A percentile compares a stretch with the other conserved stretches of the same genome.
These are phyloP conservation scores for Oryzias celebensis DNA, from an alignment of 2,113 vertebrate genomes.

Conservation along the genomic window DNA sequence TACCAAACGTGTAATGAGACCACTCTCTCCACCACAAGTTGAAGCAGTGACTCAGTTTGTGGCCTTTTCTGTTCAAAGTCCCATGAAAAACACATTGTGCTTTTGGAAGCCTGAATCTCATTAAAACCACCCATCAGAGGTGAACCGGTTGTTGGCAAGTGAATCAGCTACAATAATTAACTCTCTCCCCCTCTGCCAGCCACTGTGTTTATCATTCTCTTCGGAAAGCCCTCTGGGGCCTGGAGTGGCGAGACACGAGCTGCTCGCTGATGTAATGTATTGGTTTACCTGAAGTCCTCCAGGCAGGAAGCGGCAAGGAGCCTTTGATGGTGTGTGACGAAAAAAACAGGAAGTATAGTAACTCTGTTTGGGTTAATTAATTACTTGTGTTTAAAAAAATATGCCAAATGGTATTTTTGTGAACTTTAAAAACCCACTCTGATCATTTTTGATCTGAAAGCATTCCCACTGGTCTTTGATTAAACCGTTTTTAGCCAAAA, in stretches of 20 bases:
- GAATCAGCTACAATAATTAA: constrained; percentile 69
- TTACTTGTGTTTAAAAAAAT: constrained; percentile 31
- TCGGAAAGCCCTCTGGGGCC: constrained; percentile 42
- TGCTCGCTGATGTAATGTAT: constrained; percentile 67
- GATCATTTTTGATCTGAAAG: not conserved
- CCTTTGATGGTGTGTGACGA: constrained; percentile 63
- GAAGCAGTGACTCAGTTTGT: constrained; percentile 44
- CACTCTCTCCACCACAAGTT: constrained; percentile 41
- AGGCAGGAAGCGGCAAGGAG: constrained; percentile 68
- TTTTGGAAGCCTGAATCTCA: constrained; percentile 61
- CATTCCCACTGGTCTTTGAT: no score
- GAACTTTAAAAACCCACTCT: not conserved
- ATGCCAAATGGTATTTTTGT: not conserved
- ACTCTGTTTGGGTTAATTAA: constrained; percentile 49
- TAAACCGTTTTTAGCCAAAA: no score
- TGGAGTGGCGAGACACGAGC: constrained; percentile 46
- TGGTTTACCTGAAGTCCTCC: constrained; percentile 69
- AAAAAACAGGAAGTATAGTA: constrained; percentile 73
- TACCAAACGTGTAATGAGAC: constrained; percentile 57
- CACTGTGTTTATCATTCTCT: constrained; percentile 59
- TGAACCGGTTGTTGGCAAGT: constrained; percentile 64
- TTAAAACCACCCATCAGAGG: constrained; percentile 67
- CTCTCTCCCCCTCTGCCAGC: constrained; percentile 58
- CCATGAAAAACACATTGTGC: constrained; percentile 68
- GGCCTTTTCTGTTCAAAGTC: constrained; percentile 40